phyloP scores from a whole-genome alignment of 92 coral and sea anemone species.

The Plumapathes pennacea region DNA sequence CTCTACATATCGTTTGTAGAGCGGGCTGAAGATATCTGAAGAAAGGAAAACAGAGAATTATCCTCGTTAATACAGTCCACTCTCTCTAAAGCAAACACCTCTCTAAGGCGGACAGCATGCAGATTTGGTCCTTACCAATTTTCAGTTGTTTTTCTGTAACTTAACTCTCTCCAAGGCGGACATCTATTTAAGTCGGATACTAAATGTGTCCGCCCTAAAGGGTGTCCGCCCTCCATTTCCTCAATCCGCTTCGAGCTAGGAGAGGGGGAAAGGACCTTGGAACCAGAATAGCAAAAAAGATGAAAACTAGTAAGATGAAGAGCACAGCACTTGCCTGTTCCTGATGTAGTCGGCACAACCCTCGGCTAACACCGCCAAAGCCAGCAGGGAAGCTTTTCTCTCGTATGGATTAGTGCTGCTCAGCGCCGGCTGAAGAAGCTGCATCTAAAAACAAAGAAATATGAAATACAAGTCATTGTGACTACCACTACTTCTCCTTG shows the following conservation, averaged over 20 bases:
- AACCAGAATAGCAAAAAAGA: background rate
- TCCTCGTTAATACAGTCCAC: too few relatives aligned
- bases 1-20: slow-evolving; percentile 88
- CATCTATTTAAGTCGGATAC: too few relatives aligned
- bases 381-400: slow-evolving; percentile 91
- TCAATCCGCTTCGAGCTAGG: too few relatives aligned
- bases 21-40: slow-evolving; percentile 80
- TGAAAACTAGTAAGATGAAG: background rate
- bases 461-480: too few relatives aligned
- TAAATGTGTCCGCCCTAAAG: too few relatives aligned
- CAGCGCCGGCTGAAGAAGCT: slow-evolving; percentile 88
- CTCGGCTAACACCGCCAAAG: slow-evolving; percentile 96
- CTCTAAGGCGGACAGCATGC: too few relatives aligned
- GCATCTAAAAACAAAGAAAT: slow-evolving; percentile 56
- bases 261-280: background rate
- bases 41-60: too few relatives aligned
- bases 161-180: background rate
- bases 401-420: slow-evolving; percentile 81
- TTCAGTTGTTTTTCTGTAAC: background rate
- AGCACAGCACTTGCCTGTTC: slow-evolving; percentile 45
- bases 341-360: slow-evolving; percentile 98
- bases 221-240: too few relatives aligned
- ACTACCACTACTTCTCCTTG: too few relatives aligned
- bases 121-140: too few relatives aligned
- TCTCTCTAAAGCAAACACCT: too few relatives aligned